Evolutionary conservation across 2,113 vertebrate genomes (phyloP), one percentile per base, ranked within the genome.

Genomic region (Guaruba guarouba): DNA sequence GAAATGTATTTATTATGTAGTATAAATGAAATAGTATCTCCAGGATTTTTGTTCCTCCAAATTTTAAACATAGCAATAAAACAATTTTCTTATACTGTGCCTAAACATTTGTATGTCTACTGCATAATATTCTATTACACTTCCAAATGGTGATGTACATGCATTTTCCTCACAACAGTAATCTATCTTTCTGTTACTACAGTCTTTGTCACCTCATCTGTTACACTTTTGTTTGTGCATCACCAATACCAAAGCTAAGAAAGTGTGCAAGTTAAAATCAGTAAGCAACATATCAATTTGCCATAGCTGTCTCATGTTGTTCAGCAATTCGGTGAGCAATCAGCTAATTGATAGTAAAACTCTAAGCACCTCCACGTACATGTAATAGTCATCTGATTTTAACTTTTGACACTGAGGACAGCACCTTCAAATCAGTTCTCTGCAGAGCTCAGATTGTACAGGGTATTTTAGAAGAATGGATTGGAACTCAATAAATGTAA

Each of bases 61-160:
- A 51, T 90, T 84, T 90, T 87, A 94, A 93, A 87, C 43, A 67
- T 57, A 75, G 29, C 33, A 64, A 79, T 93, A 94, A 93, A 91
- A 6, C 7, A 68, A 70, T 33, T 39, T 89, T 79, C 81, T 75
- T 75, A 64, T 20, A 46, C 15, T 46, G 10, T 51, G 44, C n/a
- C 14, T 75, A 79, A 51, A 84, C 41, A 78, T 83, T 95, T 86
- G 74, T 95, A 64, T 59, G 39, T 68, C 83, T 85, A 27, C 74
- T 71, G 64, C 31, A 82, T 94, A 68, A 84, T 94, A 86, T 82
- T 91, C 43, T 91, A 31, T 61, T 85, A 35, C 18, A 24, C 16
- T 79, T 18, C 14, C 14, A 87, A 87, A 44, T 48, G 33, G 7
- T 52, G 52, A 76, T 24, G 52, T 44, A 69, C 35, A 82, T 23